Conservation (phyloP, 2,797 vertebrate genomes). For the Tapirus indicus region DNA sequence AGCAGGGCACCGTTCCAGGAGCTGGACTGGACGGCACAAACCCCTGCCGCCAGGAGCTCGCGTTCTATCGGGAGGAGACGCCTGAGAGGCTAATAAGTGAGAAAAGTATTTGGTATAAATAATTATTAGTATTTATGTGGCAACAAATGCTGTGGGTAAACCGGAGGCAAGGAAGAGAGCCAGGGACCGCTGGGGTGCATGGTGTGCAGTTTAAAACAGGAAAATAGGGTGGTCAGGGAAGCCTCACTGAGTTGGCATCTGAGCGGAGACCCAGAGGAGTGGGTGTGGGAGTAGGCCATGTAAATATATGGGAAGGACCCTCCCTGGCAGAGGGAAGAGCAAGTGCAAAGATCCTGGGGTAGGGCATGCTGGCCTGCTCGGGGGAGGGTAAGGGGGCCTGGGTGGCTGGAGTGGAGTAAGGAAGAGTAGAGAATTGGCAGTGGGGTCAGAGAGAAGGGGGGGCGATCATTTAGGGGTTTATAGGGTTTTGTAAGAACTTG, state of each 20-base stretch:
- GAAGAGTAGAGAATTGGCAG: neutral
- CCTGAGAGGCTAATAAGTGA: neutral
- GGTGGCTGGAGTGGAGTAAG: neutral
- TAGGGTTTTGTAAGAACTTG: neutral
- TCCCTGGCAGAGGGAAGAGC: too few species aligned
- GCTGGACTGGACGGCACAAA: neutral
- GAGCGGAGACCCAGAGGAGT: too few species aligned
- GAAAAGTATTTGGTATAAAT: neutral
- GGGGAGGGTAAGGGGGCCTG: neutral
- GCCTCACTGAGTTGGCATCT: too few species aligned
- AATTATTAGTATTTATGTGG: neutral
- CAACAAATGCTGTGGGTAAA: neutral
- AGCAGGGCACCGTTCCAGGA: too few species aligned
- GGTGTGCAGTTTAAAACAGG: neutral
- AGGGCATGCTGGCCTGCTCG: neutral
- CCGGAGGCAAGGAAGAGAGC: neutral
- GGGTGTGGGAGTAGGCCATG: too few species aligned
- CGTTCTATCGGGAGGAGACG: too few species aligned
- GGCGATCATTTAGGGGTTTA: neutral
- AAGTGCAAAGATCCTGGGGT: neutral
- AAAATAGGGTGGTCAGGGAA: neutral
- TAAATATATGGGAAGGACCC: too few species aligned
- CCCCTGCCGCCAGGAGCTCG: too few species aligned
- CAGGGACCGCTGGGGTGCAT: neutral
- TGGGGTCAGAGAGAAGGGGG: neutral